Evolutionary conservation across 2,797 vertebrate genomes (phyloP), one percentile per base, ranked within the genome.

Genomic region (Crenuchus spilurus): DNA sequence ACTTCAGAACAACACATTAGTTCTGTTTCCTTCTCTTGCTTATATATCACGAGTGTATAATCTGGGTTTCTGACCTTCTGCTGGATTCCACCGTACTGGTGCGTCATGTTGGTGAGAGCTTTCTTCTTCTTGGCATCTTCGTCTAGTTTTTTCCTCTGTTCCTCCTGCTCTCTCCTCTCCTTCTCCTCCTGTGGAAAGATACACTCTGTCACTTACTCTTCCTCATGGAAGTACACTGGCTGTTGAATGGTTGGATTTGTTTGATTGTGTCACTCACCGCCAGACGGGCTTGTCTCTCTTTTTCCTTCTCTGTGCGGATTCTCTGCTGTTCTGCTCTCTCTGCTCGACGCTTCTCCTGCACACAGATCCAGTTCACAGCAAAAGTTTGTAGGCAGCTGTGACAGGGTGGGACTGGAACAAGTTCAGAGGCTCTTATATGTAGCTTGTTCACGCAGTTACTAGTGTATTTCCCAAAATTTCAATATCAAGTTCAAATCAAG

Each of bases 91-190:
- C 83, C 87, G n/a, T 87, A 91, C 65, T 91, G 90, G 49, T 89
- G 86, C 22, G 91, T 90, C 87, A 84, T 91, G 85, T 89, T 93
- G 18, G 89, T 91, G 5, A 92, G 87, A 62, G 83, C 90, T 70
- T 91, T 92, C 82, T 92, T 93, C 87, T 93, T 93, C 86, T 92
- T 92, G 69, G 84, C 81, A 0, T 92, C 92, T 0, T 91, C 91
- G 30, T 92, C 90, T 0, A 55, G 84, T 80, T 88, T 92, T 83
- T 87, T 93, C 4, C 90, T 87, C 0, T 84, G 86, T 1, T 92
- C 91, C 55, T 88, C 90, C 57, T 64, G 82, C 79, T 93, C 92
- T 84, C 83, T 90, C 62, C 88, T 87, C 83, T 90, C 91, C 73
- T 91, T 93, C 73, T 93, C 92, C 18, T 92, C 92, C 92, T 93